Evolutionary conservation across 30 jellyfish, hydroid and myxozoan species (phyloP).

Genomic region (Mastigias papua): DNA sequence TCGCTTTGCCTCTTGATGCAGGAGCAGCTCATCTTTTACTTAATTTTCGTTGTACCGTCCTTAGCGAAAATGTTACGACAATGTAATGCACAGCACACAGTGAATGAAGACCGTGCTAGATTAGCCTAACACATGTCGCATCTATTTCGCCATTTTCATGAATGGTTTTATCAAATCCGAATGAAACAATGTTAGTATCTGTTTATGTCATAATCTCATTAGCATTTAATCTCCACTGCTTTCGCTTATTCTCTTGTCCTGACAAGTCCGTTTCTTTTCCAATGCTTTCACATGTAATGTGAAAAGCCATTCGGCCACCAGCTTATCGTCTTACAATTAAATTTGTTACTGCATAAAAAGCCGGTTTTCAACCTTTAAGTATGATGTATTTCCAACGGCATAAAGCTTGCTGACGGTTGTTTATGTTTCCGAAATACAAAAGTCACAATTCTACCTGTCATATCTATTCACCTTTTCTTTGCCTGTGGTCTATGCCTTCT

Average conservation of each 20-base stretch:
- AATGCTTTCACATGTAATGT: too few relatives aligned
- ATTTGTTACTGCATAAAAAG: neutral
- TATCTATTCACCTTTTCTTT: neutral
- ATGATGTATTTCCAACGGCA: neutral
- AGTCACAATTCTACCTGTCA: neutral
- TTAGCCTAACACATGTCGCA: neutral
- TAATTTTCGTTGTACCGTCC: neutral
- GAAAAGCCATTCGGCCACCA: neutral
- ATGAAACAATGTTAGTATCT: neutral
- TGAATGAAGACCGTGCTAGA: neutral
- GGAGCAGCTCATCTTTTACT: slow-evolving; percentile 17
- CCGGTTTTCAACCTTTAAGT: neutral
- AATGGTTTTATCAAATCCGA: neutral
- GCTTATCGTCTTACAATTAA: neutral
- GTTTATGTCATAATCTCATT: neutral
- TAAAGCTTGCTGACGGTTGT: neutral
- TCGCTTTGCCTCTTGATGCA: slow-evolving; percentile 23
- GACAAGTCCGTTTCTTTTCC: neutral
- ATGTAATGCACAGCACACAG: neutral
- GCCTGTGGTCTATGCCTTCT: neutral
- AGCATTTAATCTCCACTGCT: neutral
- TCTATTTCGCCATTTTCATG: neutral
- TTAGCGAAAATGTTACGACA: neutral
- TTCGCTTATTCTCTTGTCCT: neutral
- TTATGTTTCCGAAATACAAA: neutral